Evolutionary conservation across 2,113 vertebrate genomes (phyloP).

Genomic region (Microcebus griseorufus): DNA sequence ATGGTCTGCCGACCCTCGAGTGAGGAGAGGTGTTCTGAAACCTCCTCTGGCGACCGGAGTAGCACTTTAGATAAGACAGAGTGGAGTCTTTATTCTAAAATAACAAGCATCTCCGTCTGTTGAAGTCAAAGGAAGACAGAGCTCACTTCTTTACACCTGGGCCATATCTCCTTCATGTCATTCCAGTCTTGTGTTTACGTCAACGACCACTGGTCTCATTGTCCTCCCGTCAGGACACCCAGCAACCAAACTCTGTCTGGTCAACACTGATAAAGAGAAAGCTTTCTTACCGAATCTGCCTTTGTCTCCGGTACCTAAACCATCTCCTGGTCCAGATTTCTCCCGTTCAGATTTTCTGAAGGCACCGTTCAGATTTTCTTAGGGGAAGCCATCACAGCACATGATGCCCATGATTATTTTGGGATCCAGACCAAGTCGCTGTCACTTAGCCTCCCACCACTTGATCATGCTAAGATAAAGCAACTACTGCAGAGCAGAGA

Average conservation of each 20-base stretch:
- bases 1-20: fast-evolving
- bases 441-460: neutral
- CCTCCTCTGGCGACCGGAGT: fast-evolving
- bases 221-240: neutral
- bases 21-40: neutral
- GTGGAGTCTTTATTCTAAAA: neutral
- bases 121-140: neutral
- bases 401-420: neutral
- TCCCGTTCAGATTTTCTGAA: neutral
- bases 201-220: fast-evolving
- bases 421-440: neutral
- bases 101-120: neutral
- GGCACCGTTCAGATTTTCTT: neutral
- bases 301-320: neutral
- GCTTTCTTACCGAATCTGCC: neutral
- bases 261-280: fast-evolving
- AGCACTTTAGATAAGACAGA: neutral
- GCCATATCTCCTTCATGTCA: fast-evolving
- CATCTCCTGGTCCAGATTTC: neutral
- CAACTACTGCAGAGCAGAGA: too few species aligned
- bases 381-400: neutral
- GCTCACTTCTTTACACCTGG: neutral
- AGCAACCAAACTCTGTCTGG: neutral
- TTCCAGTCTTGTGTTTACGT: fast-evolving
- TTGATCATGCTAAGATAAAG: fast-evolving